Conservation (phyloP, 1,140 invertebrate species). For the Lanistes nyassanus region DNA sequence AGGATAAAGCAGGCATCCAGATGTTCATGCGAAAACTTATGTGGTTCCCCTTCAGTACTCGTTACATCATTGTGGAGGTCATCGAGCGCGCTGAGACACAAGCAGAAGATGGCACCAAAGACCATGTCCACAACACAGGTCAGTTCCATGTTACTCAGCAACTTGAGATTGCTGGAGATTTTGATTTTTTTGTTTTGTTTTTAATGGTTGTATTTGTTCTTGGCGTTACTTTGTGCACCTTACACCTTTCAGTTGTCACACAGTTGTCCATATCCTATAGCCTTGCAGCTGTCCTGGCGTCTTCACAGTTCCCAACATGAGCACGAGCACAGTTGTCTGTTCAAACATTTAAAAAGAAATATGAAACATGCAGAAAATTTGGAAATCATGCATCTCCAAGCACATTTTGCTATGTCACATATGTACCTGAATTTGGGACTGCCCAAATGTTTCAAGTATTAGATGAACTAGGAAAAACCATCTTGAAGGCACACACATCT, state of each 20-base stretch:
- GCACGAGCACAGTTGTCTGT: no score
- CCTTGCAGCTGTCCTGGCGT: no score
- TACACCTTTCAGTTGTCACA: neutral
- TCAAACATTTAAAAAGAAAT: no score
- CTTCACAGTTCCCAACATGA: no score
- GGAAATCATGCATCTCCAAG: no score
- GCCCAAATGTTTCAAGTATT: no score
- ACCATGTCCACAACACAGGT: conserved; percentile 4
- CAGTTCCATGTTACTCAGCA: no score
- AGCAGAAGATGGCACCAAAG: neutral
- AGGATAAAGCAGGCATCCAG: conserved; percentile 12
- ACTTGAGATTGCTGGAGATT: neutral
- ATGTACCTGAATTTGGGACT: no score
- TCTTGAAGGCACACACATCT: no score
- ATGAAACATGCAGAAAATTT: no score
- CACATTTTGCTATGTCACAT: no score
- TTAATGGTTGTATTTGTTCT: neutral
- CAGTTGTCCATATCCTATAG: neutral
- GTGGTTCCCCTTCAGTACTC: neutral
- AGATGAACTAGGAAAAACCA: no score
- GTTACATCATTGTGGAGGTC: conserved; percentile 10
- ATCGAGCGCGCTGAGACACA: neutral
- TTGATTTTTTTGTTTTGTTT: neutral
- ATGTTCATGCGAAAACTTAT: conserved; percentile 23
- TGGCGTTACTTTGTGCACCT: neutral